A percentile compares a stretch with the other conserved stretches of the same genome.
Conservation (phyloP, 2,797 vertebrate genomes). For the Sciurus carolinensis region DNA sequence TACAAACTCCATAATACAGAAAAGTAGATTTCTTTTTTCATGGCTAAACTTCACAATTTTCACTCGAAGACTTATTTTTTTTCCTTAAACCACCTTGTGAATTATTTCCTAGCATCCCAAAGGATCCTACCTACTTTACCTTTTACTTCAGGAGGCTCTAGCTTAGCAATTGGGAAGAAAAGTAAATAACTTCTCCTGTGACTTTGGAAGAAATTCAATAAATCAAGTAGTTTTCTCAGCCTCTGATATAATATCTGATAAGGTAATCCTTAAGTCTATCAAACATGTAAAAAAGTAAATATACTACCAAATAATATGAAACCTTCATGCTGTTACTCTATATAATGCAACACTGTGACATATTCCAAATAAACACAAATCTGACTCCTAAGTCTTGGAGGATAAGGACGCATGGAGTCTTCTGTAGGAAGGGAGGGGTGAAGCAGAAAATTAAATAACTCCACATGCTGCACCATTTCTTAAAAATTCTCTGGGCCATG, state of each 20-base stretch:
- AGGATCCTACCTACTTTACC: not conserved
- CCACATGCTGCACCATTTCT: not conserved
- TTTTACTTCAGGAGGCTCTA: not conserved
- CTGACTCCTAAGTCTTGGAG: not conserved
- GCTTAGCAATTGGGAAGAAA: not conserved
- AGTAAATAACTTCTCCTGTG: not conserved
- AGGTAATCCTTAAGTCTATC: not conserved
- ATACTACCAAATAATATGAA: not conserved
- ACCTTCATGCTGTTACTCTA: not conserved
- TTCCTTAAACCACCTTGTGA: constrained; percentile 5
- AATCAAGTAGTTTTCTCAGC: not conserved
- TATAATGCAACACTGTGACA: not conserved
- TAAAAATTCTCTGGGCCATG: not conserved
- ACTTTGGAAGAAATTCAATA: not conserved
- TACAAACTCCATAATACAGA: not conserved
- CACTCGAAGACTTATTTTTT: not conserved
- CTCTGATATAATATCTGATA: not conserved
- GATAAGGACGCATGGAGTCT: not conserved
- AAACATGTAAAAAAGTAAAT: not conserved
- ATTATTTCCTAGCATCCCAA: not conserved
- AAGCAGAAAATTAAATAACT: not conserved
- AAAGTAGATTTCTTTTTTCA: not conserved
- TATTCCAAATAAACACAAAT: not conserved
- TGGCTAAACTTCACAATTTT: not conserved
- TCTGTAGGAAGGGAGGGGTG: not conserved